Conservation (phyloP, 2,888 invertebrate genomes). For the Neoaliturus tenellus region DNA sequence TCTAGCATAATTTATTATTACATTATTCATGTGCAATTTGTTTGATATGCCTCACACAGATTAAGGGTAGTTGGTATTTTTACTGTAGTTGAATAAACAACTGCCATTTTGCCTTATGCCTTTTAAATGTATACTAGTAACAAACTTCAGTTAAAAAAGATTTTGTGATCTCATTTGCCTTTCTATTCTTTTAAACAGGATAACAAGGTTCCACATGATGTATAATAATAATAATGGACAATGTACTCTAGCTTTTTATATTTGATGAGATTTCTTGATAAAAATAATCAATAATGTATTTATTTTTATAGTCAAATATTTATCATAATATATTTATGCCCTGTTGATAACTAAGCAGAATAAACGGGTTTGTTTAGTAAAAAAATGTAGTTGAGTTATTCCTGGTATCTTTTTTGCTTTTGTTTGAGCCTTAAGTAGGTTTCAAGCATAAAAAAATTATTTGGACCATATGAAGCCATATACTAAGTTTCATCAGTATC, state of each 20-base stretch:
- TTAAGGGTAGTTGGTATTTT: background rate
- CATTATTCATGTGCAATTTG: background rate
- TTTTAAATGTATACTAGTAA: background rate
- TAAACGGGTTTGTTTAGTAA: background rate
- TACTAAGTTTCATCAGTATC: no score
- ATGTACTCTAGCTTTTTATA: slow-evolving; percentile 11
- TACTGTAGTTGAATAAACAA: background rate
- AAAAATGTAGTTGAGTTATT: no score
- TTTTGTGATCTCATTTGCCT: background rate
- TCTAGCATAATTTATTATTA: no score
- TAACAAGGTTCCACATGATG: background rate
- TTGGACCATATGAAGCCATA: no score
- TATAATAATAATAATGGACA: no score
- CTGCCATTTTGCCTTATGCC: slow-evolving; percentile 15
- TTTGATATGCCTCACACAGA: background rate
- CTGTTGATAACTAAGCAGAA: background rate
- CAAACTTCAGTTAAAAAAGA: background rate
- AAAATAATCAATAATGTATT: background rate
- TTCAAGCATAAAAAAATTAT: no score
- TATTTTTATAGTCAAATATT: slow-evolving; percentile 12
- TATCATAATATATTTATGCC: background rate
- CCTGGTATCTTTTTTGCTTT: no score
- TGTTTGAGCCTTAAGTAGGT: no score
- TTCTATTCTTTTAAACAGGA: background rate
- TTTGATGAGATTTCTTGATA: background rate